Evolutionary conservation across 1,140 invertebrate genomes (phyloP).

Genomic region (Akabosia matsudoensis): DNA sequence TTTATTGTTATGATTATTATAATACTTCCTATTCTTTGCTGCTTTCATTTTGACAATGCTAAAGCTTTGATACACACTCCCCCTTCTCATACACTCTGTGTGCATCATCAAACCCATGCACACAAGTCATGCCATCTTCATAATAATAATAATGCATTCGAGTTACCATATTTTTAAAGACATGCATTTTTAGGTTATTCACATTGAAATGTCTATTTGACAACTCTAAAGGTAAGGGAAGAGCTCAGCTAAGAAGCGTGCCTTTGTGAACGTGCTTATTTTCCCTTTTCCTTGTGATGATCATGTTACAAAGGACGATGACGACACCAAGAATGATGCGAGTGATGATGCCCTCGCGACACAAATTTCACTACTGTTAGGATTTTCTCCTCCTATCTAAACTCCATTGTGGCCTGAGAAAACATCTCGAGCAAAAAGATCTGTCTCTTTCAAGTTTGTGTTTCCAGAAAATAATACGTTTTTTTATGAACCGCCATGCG

Average conservation of each 20-base stretch:
- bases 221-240: background rate
- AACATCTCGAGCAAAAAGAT: no score
- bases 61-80: background rate
- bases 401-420: no score
- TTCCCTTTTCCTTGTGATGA: background rate
- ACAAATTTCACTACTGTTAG: background rate
- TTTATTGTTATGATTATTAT: conserved; percentile 13
- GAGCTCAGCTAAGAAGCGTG: background rate
- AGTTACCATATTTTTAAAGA: no score
- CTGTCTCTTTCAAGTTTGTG: no score
- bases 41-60: background rate
- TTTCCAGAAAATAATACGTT: no score
- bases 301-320: background rate
- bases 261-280: conserved; percentile 11
- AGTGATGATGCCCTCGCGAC: background rate
- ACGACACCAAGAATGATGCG: background rate
- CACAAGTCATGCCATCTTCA: no score
- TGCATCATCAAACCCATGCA: no score
- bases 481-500: no score
- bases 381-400: background rate
- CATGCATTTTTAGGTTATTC: no score
- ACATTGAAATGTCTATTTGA: no score
- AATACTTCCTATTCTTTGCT: background rate
- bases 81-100: no score
- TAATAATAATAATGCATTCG: no score